Evolutionary conservation across 1,140 invertebrate species (phyloP), one percentile per base, ranked within the genome.

Genomic region (Rhyzopertha dominica): DNA sequence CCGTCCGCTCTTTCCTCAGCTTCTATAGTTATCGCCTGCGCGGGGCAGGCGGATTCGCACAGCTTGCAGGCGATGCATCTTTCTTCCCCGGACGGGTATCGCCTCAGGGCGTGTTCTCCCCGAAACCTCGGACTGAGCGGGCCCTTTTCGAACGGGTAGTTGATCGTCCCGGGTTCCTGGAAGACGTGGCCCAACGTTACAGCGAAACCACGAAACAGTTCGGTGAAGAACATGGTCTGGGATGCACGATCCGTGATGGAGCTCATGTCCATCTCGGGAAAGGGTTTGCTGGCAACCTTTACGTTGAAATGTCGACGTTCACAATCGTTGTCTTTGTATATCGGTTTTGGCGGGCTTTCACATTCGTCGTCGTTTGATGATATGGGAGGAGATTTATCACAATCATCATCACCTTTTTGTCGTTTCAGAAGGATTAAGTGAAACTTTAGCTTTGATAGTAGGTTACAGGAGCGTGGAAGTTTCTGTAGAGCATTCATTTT

Each of bases 121-220:
- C 95, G 77, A 70, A 99, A 99, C 43, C 95, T 74, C 4, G 95
- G 93, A 63, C 90, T 95, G 2, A 98, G 69, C 16, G 95, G 95
- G 26, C 93, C 95, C 66, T 98, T 98, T 66, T 98, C 95, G 75
- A 98, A 98, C 2, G 95, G 95, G 72, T 98, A 98, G 65, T 98
- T 98, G 48, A 98, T 97, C 1, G 97, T 99, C 3, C 92, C 95
- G 45, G 96, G 96, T 71, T 99, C 96, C 74, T 84, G 84, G 60
- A 89, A 85, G 12, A 68, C 61, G 62, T 92, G 81, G 30, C 84
- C 86, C 47, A 96, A 52, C 7, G 84, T 81, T 4, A 94, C 76
- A 53, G 78, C 84, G 58, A 83, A 71, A 49, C 85, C 88, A 60
- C 86, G 76, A 5, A 81, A 63, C 1, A 95, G 61, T 70, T 93